phyloP scores from a whole-genome alignment of 2,797 vertebrate genomes.

The Chelon labrosus region DNA sequence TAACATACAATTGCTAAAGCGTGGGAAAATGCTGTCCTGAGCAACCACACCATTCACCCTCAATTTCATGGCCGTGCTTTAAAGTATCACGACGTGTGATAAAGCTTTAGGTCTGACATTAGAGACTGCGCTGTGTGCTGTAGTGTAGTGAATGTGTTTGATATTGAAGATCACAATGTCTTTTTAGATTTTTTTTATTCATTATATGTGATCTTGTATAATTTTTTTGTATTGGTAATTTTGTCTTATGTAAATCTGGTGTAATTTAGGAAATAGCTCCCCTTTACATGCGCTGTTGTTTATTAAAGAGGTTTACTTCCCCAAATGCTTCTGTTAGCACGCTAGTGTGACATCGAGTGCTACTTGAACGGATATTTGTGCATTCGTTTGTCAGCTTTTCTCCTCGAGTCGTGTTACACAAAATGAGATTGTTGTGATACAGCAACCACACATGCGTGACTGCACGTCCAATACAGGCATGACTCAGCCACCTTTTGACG shows the following conservation, averaged over 20 bases:
- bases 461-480: constrained; percentile 36
- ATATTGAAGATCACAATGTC: too few relatives aligned
- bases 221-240: constrained; percentile 5
- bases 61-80: constrained; percentile 66
- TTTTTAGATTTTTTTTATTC: not conserved
- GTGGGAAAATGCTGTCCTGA: constrained; percentile 68
- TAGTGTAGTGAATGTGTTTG: too few relatives aligned
- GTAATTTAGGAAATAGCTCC: not conserved
- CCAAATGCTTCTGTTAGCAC: constrained; percentile 38
- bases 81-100: constrained; percentile 62
- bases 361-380: constrained; percentile 29
- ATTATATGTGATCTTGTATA: not conserved
- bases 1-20: constrained; percentile 51
- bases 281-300: not conserved
- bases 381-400: constrained; percentile 58
- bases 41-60: constrained; percentile 59
- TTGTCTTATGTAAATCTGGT: constrained; percentile 1
- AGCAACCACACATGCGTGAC: constrained; percentile 54
- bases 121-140: constrained; percentile 5
- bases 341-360: constrained; percentile 31
- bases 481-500: constrained; percentile 68
- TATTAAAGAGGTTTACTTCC: constrained; percentile 41
- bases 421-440: constrained; percentile 60
- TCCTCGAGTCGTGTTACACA: constrained; percentile 43
- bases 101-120: constrained; percentile 38